Conservation (phyloP, 2,888 invertebrate species). For the Pharmacophagus antenor region DNA sequence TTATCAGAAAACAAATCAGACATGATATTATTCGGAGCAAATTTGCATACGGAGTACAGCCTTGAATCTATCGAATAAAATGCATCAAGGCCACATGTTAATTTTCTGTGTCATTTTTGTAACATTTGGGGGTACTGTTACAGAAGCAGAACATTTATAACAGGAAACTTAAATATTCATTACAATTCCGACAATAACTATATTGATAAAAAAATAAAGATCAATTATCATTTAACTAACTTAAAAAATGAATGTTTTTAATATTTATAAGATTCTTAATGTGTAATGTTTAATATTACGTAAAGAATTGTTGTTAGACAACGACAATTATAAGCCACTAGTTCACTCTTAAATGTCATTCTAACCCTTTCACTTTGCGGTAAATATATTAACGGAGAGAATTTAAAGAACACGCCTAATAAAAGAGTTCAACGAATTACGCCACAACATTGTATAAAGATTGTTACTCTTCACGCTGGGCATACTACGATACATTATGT, state of each 20-base stretch:
- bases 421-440: constrained; percentile 29
- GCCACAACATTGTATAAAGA: constrained; percentile 20
- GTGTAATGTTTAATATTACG: too few relatives aligned
- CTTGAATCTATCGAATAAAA: constrained; percentile 3
- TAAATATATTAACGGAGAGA: constrained; percentile 9
- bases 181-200: too few relatives aligned
- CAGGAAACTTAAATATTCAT: too few relatives aligned
- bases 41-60: constrained; percentile 7
- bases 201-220: too few relatives aligned
- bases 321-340: constrained; percentile 1
- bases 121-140: too few relatives aligned
- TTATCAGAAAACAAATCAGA: background rate
- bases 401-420: constrained; percentile 12
- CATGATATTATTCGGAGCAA: background rate
- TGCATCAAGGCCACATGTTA: constrained; percentile 7
- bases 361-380: constrained; percentile 16
- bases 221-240: too few relatives aligned
- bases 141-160: too few relatives aligned
- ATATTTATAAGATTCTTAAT: too few relatives aligned
- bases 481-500: constrained; percentile 38
- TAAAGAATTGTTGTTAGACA: constrained; percentile 6
- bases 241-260: too few relatives aligned
- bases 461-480: constrained; percentile 34
- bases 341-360: background rate
- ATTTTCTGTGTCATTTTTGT: too few relatives aligned